Evolutionary conservation across 2,113 vertebrate genomes (phyloP).

Genomic region (Gopherus evgoodei): DNA sequence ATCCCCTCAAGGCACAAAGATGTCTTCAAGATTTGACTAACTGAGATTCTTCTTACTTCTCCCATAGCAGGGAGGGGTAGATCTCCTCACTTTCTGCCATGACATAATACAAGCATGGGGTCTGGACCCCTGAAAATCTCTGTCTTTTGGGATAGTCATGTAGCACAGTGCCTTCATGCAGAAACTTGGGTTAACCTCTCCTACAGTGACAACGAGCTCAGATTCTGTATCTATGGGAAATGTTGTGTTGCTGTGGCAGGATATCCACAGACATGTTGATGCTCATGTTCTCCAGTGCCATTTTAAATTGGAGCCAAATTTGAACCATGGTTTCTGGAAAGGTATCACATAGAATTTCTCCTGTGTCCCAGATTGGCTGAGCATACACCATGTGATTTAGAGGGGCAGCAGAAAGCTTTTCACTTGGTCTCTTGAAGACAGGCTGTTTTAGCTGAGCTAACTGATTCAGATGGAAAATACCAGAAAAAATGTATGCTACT

Average conservation of each 20-base stretch:
- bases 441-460: background rate
- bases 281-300: background rate
- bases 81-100: background rate
- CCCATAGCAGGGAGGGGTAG: background rate
- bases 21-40: background rate
- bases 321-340: background rate
- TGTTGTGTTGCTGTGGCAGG: slow-evolving; percentile 5
- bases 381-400: slow-evolving; percentile 16
- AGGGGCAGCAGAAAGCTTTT: background rate
- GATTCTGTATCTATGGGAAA: slow-evolving; percentile 7
- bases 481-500: slow-evolving; percentile 15
- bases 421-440: slow-evolving; percentile 26
- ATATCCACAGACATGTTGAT: slow-evolving; percentile 12
- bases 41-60: background rate
- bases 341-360: background rate
- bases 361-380: background rate
- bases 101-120: background rate
- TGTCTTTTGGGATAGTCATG: background rate
- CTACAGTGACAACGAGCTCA: background rate
- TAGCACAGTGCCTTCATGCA: background rate
- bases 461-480: slow-evolving; percentile 63
- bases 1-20: background rate
- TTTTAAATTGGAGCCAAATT: slow-evolving; percentile 16
- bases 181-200: background rate
- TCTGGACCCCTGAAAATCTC: background rate